These are phyloP conservation scores for Hypothenemus hampei DNA, from an alignment of 1,140 invertebrate species.

Conservation along the genomic window DNA sequence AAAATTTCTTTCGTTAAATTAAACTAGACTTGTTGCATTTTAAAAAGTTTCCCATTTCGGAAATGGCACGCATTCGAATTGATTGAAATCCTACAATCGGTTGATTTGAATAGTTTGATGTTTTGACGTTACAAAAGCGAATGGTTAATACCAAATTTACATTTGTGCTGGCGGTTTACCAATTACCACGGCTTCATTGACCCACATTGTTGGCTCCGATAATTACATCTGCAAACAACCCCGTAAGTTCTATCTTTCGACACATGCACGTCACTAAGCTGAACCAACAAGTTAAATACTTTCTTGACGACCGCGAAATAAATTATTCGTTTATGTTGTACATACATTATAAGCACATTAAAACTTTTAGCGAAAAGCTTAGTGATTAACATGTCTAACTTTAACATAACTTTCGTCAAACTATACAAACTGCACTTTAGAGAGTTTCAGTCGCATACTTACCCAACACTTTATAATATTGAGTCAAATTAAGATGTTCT, in stretches of 20 bases:
- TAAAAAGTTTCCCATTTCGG: too few relatives aligned
- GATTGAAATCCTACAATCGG: too few relatives aligned
- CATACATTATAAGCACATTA: slow-evolving; percentile 3
- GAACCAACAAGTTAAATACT: neutral
- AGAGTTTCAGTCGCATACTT: neutral
- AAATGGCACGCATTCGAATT: too few relatives aligned
- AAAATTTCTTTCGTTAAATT: slow-evolving; percentile 12
- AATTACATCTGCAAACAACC: slow-evolving; percentile 1
- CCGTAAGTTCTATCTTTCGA: neutral
- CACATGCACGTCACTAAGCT: neutral
- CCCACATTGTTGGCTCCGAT: neutral
- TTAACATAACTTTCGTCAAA: neutral
- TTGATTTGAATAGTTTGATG: too few relatives aligned
- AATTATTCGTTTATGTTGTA: neutral
- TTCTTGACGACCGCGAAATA: neutral
- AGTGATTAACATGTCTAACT: slow-evolving; percentile 4
- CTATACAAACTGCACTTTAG: too few relatives aligned
- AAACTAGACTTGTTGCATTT: slow-evolving; percentile 19
- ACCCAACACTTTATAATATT: neutral
- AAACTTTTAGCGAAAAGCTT: neutral
- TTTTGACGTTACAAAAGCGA: too few relatives aligned
- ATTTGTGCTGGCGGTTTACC: slow-evolving; percentile 2
- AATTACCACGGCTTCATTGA: neutral
- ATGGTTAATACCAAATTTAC: too few relatives aligned
- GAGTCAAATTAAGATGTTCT: neutral